These are phyloP conservation scores for Cylloceria caligata DNA, from an alignment of 2,888 invertebrate species.

Conservation along the genomic window DNA sequence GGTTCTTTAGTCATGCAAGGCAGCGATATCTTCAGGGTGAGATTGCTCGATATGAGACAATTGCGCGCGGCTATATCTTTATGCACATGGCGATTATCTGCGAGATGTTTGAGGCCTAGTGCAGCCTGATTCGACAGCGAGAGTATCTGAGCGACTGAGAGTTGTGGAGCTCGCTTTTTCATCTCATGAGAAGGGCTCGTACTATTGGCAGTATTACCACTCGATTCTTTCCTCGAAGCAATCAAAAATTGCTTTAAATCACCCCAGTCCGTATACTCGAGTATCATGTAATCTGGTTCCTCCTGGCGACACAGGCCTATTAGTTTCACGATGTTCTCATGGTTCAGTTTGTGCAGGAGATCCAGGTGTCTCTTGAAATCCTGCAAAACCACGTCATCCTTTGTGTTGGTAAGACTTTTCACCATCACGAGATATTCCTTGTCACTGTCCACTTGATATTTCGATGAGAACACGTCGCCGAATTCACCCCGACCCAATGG, in stretches of 20 bases:
- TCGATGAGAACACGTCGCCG: constrained; percentile 95
- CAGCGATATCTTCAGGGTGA: constrained; percentile 93
- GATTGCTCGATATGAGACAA: constrained; percentile 93
- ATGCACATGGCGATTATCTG: constrained; percentile 92
- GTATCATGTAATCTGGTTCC: constrained; percentile 95
- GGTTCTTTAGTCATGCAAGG: constrained; percentile 93
- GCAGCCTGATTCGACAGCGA: constrained; percentile 92
- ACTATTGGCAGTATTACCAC: constrained; percentile 58
- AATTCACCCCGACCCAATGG: constrained; percentile 93
- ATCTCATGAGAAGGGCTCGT: constrained; percentile 75
- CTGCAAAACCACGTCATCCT: constrained; percentile 91
- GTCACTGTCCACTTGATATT: constrained; percentile 84
- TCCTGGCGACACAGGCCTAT: constrained; percentile 93
- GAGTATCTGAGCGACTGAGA: constrained; percentile 89
- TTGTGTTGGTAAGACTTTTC: constrained; percentile 91
- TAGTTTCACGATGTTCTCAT: constrained; percentile 92
- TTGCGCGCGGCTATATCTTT: constrained; percentile 96
- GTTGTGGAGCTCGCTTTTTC: constrained; percentile 86
- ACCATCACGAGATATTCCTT: constrained; percentile 88
- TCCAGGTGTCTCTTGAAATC: constrained; percentile 97
- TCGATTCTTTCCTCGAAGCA: constrained; percentile 84
- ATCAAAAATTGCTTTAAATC: constrained; percentile 95
- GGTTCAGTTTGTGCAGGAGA: constrained; percentile 92
- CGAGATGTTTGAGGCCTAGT: constrained; percentile 92
- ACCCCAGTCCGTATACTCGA: constrained; percentile 98